Percentiles rank a stretch among this genome's conserved stretches.
Conservation (phyloP, 2,888 invertebrate genomes). For the Cactoblastis cactorum region DNA sequence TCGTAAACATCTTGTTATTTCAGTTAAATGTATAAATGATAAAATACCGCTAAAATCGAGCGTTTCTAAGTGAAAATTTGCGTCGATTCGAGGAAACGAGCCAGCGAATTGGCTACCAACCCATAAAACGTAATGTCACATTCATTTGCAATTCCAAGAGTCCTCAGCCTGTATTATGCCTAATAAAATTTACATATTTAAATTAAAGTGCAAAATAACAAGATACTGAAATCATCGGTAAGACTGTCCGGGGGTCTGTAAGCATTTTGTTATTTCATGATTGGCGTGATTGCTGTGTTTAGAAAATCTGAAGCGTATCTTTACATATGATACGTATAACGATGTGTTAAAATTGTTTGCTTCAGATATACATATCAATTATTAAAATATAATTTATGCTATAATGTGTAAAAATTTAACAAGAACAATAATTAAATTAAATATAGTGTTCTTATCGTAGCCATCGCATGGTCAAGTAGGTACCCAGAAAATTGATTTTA, state of each 20-base stretch:
- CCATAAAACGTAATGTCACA: conserved; percentile 77
- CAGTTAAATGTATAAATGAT: conserved; percentile 39
- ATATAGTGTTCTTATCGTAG: no score
- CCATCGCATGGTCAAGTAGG: no score
- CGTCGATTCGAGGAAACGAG: conserved; percentile 64
- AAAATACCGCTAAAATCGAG: conserved; percentile 52
- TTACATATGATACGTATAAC: no score
- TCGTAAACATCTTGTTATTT: conserved; percentile 35
- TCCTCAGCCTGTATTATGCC: conserved; percentile 76
- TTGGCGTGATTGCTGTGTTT: background rate
- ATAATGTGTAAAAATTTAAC: no score
- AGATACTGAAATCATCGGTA: conserved; percentile 64
- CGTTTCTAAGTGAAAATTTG: conserved; percentile 71
- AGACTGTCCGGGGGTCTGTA: conserved; percentile 50
- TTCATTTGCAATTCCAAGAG: conserved; percentile 78
- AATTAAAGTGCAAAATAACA: conserved; percentile 78
- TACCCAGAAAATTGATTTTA: no score
- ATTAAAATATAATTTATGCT: no score
- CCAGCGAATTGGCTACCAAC: conserved; percentile 75
- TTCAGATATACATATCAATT: no score
- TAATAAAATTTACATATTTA: conserved; percentile 80
- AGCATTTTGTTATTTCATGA: conserved; percentile 22
- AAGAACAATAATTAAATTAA: no score
- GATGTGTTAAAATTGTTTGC: no score
- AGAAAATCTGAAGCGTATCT: background rate